Base-by-base conservation (phyloP, 53 echinoderm and acorn worm species). In the Patiria pectinifera region DNA sequence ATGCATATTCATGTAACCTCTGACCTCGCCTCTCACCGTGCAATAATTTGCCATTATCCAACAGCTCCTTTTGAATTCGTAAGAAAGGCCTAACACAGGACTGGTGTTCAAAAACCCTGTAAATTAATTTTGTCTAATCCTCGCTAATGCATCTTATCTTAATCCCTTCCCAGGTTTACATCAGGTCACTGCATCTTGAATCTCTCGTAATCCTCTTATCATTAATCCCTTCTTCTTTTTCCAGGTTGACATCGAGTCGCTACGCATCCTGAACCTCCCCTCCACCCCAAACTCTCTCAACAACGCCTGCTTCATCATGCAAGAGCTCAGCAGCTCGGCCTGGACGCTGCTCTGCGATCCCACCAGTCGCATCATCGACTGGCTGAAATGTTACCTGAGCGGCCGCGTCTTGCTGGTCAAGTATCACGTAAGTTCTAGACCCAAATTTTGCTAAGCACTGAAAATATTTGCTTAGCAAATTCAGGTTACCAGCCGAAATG, bases 301-400 rank as follows among this genome's bases (percentile, higher is more conserved):
- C 86, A 97, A 99, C 84, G 96, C 96, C 4, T 99, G 95, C 62
- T 99, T 97, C 76, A 96, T 99, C 21, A 95, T 97, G 87, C 99
- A 99, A 93, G 99, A 97, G 76, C 93, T 95, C 44, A 97, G 99
- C 89, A 94, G 95, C 49, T 94, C 95, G 3, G 97, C 99, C 35
- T 99, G 99, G 99, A 91, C 97, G 0, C 86, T 99, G 23, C 91
- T 99, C 7, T 99, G 97, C 89, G 99, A 99, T 83, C 99, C 99
- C 18, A 99, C 99, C 0, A 99, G 99, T 75, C 85, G 99, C n/a
- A 93, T 99, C 13, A 83, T 97, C 48, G 96, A 99, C 76, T 99
- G 99, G 99, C 91, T 99, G 69, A 82, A 97, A 77, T 93, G 93
- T 35, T 99, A 97, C 91, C 97, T 97, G 84, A 94, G 90, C 13